These are phyloP conservation scores for Eurypyga helias DNA, from an alignment of 2,113 vertebrate species.

Conservation along the genomic window DNA sequence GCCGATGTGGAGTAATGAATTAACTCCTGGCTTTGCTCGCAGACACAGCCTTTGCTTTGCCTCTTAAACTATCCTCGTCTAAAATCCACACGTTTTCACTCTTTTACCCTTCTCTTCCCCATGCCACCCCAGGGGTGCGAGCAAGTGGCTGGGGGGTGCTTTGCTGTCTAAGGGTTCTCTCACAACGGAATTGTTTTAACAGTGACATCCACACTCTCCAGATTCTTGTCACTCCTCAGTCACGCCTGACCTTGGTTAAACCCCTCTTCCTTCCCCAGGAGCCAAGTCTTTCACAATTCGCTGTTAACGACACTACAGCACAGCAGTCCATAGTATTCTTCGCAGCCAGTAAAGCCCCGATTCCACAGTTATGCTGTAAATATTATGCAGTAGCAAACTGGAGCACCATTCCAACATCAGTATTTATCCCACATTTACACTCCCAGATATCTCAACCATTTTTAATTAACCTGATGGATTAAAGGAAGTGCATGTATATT, in stretches of 20 bases:
- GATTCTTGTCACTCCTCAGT: not conserved
- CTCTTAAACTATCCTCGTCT: not conserved
- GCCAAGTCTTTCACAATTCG: not conserved
- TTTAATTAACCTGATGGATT: not conserved
- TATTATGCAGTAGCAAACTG: not conserved
- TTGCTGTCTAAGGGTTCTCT: not conserved
- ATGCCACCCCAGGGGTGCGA: fast-evolving
- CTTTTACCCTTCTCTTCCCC: not conserved
- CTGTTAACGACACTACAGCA: not conserved
- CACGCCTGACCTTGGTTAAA: not conserved
- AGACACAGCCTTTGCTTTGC: not conserved
- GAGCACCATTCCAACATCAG: not conserved
- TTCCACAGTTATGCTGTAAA: not conserved
- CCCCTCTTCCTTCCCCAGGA: not conserved
- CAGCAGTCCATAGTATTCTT: not conserved
- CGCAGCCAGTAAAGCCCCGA: not conserved
- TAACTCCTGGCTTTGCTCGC: not conserved
- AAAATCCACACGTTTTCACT: not conserved
- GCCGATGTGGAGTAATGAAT: no score
- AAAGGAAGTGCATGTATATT: fast-evolving
- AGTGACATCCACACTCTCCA: not conserved
- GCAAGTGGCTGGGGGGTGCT: no score
- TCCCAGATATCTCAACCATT: not conserved
- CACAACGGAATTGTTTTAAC: not conserved
- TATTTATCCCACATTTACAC: not conserved